Percentiles rank a stretch among this genome's conserved stretches.
phyloP scores from a whole-genome alignment of 2,797 vertebrate species.

The Cephalopachus bancanus region DNA sequence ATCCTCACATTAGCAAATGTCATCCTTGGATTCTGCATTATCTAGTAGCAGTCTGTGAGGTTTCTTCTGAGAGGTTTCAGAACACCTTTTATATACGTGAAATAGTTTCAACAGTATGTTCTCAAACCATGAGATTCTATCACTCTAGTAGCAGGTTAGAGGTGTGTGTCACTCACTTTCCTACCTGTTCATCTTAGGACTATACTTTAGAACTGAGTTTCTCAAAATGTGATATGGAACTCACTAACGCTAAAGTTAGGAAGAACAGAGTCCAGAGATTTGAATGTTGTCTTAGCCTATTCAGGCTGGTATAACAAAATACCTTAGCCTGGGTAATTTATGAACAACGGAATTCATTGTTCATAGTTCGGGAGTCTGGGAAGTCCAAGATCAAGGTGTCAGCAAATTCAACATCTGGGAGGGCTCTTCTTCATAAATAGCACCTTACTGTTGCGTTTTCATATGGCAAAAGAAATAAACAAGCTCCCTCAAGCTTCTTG shows the following conservation, averaged over 20 bases:
- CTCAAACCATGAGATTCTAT: not conserved
- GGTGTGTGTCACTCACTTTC: not conserved
- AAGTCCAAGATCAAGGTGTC: not conserved
- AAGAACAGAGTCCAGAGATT: not conserved
- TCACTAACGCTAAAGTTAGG: not conserved
- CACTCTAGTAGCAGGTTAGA: not conserved
- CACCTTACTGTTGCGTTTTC: not conserved
- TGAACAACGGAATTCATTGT: not conserved
- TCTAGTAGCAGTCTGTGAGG: not conserved
- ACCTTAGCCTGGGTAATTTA: not conserved
- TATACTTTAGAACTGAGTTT: not conserved
- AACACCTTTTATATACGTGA: not conserved
- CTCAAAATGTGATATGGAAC: not conserved
- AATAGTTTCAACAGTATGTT: not conserved
- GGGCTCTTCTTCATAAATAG: not conserved
- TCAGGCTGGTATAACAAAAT: not conserved
- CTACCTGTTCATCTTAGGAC: not conserved
- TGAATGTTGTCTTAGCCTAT: not conserved
- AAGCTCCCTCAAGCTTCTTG: not conserved
- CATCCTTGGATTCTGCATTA: not conserved
- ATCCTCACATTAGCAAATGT: not conserved
- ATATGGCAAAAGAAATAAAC: not conserved
- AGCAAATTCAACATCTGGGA: not conserved
- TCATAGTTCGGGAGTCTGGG: not conserved
- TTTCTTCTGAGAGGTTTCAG: not conserved